These are phyloP conservation scores for Acrocera orbiculus DNA, from an alignment of 2,888 invertebrate genomes.

Conservation along the genomic window DNA sequence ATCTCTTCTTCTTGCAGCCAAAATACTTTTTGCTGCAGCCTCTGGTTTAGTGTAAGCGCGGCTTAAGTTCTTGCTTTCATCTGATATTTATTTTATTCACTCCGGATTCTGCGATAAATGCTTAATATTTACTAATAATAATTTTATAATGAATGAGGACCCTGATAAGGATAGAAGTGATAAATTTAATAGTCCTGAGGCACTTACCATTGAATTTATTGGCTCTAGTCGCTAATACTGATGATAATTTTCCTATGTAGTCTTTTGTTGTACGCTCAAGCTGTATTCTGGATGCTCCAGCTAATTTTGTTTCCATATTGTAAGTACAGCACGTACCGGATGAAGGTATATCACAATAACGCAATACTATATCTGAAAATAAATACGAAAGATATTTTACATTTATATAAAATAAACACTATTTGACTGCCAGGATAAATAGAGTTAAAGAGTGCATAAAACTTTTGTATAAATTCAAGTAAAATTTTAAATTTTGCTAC, in stretches of 20 bases:
- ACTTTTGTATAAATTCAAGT: too few relatives aligned
- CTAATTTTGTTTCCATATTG: conserved; percentile 46
- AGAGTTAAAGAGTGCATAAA: too few relatives aligned
- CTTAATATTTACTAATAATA: background rate
- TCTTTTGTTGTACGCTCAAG: conserved; percentile 58
- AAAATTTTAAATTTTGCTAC: too few relatives aligned
- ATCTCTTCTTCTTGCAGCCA: too few relatives aligned
- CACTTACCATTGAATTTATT: conserved; percentile 73
- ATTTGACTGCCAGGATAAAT: too few relatives aligned
- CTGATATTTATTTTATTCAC: too few relatives aligned
- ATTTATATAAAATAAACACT: too few relatives aligned
- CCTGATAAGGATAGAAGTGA: background rate
- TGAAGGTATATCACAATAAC: conserved; percentile 31
- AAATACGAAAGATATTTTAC: too few relatives aligned
- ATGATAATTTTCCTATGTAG: conserved; percentile 55
- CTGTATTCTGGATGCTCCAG: conserved; percentile 50
- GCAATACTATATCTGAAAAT: conserved; percentile 27
- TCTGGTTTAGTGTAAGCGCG: background rate
- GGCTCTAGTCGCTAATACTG: conserved; percentile 57
- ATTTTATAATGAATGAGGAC: background rate
- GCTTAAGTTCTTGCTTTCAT: background rate
- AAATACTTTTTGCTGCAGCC: too few relatives aligned
- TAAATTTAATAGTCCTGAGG: background rate
- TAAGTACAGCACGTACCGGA: conserved; percentile 41
- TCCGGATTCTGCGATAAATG: background rate